phyloP scores from a whole-genome alignment of 2,113 vertebrate species.

The Arenaria interpres region DNA sequence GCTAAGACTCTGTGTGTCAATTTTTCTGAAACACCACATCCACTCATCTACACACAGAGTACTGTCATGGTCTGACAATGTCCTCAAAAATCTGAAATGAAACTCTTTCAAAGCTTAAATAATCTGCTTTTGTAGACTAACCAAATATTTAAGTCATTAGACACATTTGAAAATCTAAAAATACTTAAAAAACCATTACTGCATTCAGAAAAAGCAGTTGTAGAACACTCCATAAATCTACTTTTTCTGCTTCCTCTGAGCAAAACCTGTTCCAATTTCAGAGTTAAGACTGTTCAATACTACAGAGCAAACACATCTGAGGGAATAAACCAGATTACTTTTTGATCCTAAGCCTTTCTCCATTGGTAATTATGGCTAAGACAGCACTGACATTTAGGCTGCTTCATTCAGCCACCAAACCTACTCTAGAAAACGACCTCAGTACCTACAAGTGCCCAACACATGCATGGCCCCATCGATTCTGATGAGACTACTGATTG shows the following conservation, averaged over 20 bases:
- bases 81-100: background rate
- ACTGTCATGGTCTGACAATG: background rate
- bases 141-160: background rate
- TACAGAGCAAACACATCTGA: background rate
- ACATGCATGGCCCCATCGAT: rapidly evolving
- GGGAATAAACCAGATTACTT: background rate
- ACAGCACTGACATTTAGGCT: background rate
- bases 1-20: background rate
- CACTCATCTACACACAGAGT: background rate
- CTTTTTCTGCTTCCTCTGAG: background rate
- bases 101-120: background rate
- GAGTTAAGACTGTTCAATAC: background rate
- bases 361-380: background rate
- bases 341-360: background rate
- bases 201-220: background rate
- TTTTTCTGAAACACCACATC: background rate
- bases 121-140: background rate
- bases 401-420: background rate
- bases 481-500: background rate
- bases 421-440: background rate
- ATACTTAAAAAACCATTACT: background rate
- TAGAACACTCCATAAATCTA: background rate
- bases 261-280: background rate
- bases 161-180: background rate
- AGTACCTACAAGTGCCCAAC: background rate